Base-by-base conservation (phyloP, 1,140 invertebrate genomes). In the Helicorthomorpha holstii region DNA sequence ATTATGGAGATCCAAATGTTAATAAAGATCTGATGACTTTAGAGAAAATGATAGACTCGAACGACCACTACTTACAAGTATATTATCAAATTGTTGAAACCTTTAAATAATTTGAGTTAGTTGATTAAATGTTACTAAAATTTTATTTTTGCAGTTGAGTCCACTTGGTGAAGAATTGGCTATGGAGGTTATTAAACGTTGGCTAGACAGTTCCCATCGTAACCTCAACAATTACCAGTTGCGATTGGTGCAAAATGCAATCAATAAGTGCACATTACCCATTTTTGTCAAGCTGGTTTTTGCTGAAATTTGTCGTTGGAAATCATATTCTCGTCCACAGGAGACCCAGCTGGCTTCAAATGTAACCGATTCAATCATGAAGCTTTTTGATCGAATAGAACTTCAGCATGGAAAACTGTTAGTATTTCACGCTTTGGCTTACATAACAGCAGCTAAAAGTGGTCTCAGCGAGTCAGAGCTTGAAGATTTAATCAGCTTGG, bases 281-380 rank as follows among this genome's bases (percentile, higher is more conserved):
- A 91, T 98, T 34, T 98, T 96, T 63, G 89, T 98, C 0, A 98
- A 98, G 70, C 70, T 98, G 21, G 90, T 97, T 0, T 93, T 92
- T 69, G 90, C 90, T 10, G 91, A 97, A 70, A 88, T 96, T 12
- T 93, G 88, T 63, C 73, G 90, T 51, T 98, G 94, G 94, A 79
- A 91, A 47, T 96, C 91, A 53, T 98, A 97, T 64, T 94, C 90
- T 0, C 87, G 87, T 64, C 83, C 87, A 0, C 82, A 87, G 55
- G 88, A 92, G 58, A 95, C 90, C 0, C 81, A 86, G 60, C 69
- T 97, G 34, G 89, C 91, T 0, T 86, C 83, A 25, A 94, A 87
- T 3, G 92, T 98, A 0, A 95, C 94, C 82, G 92, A 97, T 63
- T 91, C 85, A 16, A 98, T 98, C 59, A 94, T 94, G 81, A 87